Evolutionary conservation across 2,888 invertebrate genomes (phyloP).

Genomic region (Galerucella nymphaeae): DNA sequence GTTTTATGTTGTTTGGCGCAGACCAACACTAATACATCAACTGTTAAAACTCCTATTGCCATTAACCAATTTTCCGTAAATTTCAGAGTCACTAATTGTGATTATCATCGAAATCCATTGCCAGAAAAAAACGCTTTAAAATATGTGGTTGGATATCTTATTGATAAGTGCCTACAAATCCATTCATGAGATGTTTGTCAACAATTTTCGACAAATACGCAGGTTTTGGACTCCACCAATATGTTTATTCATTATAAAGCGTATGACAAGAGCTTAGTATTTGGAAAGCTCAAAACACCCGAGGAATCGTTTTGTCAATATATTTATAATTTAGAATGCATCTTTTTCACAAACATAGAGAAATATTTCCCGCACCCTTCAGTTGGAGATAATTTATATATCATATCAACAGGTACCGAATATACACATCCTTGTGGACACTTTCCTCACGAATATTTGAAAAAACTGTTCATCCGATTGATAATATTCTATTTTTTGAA

Average conservation of each 20-base stretch:
- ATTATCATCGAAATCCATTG: constrained; percentile 4
- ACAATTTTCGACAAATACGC: no score
- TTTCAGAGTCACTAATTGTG: not conserved
- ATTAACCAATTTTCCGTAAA: not conserved
- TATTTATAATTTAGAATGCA: no score
- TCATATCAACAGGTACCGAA: no score
- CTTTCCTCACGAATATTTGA: not conserved
- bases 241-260: not conserved
- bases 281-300: no score
- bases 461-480: not conserved
- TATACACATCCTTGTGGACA: not conserved
- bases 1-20: not conserved
- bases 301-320: no score
- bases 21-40: not conserved
- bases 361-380: no score
- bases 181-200: not conserved
- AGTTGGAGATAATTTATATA: no score
- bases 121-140: constrained; percentile 18
- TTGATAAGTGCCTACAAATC: constrained; percentile 8
- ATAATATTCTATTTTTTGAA: not conserved
- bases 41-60: not conserved
- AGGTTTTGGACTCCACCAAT: no score
- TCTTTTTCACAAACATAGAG: no score
- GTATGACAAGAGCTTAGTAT: constrained; percentile 7
- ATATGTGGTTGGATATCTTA: constrained; percentile 19